Evolutionary conservation across 1,140 invertebrate genomes (phyloP), one percentile per base, ranked within the genome.

Genomic region (Platyscapa corneri): DNA sequence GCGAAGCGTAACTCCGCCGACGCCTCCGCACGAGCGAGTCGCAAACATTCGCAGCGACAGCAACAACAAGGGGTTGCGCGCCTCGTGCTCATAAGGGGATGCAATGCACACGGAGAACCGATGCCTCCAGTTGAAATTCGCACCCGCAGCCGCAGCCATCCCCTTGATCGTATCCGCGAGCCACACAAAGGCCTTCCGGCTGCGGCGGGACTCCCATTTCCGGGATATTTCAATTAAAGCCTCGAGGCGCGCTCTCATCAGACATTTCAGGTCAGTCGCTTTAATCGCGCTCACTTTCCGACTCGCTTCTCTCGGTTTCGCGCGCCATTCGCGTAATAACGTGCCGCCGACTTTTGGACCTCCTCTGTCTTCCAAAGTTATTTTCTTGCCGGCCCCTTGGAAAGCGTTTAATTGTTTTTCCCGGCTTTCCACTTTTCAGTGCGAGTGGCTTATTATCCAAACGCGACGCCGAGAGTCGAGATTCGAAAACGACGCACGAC

Each of bases 211-310:
- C 49, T 75, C 30, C 8, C 86, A 81, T 79, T 89, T 88, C 85
- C 87, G 86, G 86, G 86, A 88, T 87, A 88, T 89, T 89, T 89
- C 86, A 89, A 88, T 89, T 89, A 88, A 87, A 86, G 34, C 56
- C 82, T 83, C 87, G 84, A 87, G 86, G 86, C 86, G 80, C 60
- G 16, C 34, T 79, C 34, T 46, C 46, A 81, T 80, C 75, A 85
- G 77, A 75, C 82, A n/a, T 65, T 67, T 60, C 76, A 56, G 42
- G 76, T 23, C 65, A 60, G 30, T 60, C 37, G 82, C 0, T 46
- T 76, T 76, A 74, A 75, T 75, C 81, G 81, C 74, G 10, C 14
- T 46, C 42, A 5, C 32, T 37, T 37, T 12, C 20, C 67, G 27
- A 2, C 23, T 27, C 10, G 23, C 3, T 27, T 60, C 10, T 6